Evolutionary conservation across 2,113 vertebrate genomes (phyloP), one percentile per base, ranked within the genome.

Genomic region (Origma solitaria): DNA sequence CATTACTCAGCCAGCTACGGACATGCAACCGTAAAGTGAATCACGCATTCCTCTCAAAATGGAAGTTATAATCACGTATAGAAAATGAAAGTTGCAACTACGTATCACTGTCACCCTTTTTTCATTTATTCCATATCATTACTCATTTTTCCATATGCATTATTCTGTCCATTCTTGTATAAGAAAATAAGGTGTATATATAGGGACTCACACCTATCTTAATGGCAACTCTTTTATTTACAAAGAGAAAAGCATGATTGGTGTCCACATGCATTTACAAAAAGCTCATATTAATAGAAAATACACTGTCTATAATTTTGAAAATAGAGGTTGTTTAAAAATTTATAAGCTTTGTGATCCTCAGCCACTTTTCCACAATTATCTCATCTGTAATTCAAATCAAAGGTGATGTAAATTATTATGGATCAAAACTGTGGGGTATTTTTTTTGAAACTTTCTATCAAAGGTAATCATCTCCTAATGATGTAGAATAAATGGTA

Each of bases 1-100:
- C 40, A 54, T 79, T 92, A 93, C 81, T 90, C 84, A 87, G 45
- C 35, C 33, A 80, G 81, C 68, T 86, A 72, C 69, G 96, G 82
- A 88, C 9, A 10, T 88, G 28, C 21, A 94, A 23, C 15, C 15
- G 40, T 77, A 42, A 75, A 58, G 77, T 54, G 73, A 95, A 93
- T 82, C 71, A 82, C 31, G 16, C 23, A 93, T 77, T 40, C 45
- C 57, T 85, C 75, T 92, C 79, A 37, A 90, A 94, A 76, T 88
- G 15, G 35, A 96, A 87, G 70, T 40, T 92, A 45, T 25, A 91
- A 94, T 95, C 69, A 69, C 1, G 2, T 49, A 90, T 77, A 73
- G 83, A 75, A 82, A 75, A 75, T 19, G 13, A 40, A 75, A 68
- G n/a, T 25, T 21, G 49, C 20, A 91, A 92, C 86, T 77, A 68